Conservation (phyloP, 1,140 invertebrate species). For the Pogonomyrmex californicus region DNA sequence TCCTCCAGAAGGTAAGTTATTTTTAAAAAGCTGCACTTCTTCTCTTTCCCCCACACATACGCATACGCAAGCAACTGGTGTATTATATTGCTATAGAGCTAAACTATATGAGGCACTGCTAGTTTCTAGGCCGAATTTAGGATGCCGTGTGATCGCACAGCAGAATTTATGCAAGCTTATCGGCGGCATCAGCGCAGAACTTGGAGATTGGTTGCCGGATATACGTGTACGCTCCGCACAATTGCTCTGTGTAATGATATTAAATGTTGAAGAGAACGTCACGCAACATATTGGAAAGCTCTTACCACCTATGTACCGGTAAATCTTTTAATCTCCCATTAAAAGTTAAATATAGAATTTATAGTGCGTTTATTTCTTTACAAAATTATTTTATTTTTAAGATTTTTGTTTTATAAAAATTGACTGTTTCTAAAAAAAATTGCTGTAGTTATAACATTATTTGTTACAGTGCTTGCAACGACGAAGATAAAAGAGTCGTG, state of each 20-base stretch:
- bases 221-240: constrained; percentile 91
- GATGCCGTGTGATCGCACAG: constrained; percentile 91
- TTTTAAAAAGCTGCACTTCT: background rate
- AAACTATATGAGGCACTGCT: background rate
- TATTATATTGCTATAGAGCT: background rate
- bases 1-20: constrained; percentile 87
- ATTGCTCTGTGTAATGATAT: constrained; percentile 90
- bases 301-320: constrained; percentile 88
- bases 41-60: background rate
- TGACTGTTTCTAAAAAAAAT: background rate
- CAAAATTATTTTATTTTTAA: constrained; percentile 4
- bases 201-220: constrained; percentile 91
- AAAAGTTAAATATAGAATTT: constrained; percentile 3
- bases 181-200: constrained; percentile 89
- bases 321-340: constrained; percentile 28
- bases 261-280: constrained; percentile 91
- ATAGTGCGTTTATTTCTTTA: background rate
- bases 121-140: constrained; percentile 91
- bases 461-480: constrained; percentile 85
- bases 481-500: constrained; percentile 89
- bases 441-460: background rate
- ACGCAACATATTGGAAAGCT: constrained; percentile 90
- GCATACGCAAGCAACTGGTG: background rate
- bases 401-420: constrained; percentile 19
- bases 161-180: constrained; percentile 91